A percentile compares a stretch with the other conserved stretches of the same genome.
phyloP scores from a whole-genome alignment of 2,888 invertebrate genomes.

The Hyposoter dolosus region DNA sequence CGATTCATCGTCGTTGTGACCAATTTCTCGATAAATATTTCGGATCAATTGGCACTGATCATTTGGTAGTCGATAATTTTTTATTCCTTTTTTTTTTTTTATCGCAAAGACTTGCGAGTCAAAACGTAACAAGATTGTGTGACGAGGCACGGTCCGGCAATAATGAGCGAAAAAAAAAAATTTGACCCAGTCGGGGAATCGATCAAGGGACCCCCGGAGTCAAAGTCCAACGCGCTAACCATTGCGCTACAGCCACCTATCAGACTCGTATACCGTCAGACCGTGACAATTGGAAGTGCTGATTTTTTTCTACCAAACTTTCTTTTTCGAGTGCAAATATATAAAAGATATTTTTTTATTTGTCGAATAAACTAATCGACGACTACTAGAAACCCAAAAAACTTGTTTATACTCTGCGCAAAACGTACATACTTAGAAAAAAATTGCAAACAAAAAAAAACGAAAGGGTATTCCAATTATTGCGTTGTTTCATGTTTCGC shows the following conservation, averaged over 20 bases:
- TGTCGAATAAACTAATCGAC: neutral
- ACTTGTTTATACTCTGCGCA: neutral
- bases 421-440: neutral
- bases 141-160: no score
- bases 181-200: no score
- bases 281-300: neutral
- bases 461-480: neutral
- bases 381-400: neutral
- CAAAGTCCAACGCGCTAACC: no score
- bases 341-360: neutral
- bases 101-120: neutral
- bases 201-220: no score
- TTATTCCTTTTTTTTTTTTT: neutral
- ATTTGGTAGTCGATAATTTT: neutral
- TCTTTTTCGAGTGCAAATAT: neutral
- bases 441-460: neutral
- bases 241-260: no score
- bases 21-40: neutral
- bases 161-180: no score
- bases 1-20: slow-evolving; percentile 39
- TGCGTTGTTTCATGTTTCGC: slow-evolving; percentile 37
- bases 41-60: neutral
- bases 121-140: neutral
- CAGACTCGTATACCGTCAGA: no score
- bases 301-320: neutral